Conservation (phyloP, 2,888 invertebrate species). For the Eulithis prunata region DNA sequence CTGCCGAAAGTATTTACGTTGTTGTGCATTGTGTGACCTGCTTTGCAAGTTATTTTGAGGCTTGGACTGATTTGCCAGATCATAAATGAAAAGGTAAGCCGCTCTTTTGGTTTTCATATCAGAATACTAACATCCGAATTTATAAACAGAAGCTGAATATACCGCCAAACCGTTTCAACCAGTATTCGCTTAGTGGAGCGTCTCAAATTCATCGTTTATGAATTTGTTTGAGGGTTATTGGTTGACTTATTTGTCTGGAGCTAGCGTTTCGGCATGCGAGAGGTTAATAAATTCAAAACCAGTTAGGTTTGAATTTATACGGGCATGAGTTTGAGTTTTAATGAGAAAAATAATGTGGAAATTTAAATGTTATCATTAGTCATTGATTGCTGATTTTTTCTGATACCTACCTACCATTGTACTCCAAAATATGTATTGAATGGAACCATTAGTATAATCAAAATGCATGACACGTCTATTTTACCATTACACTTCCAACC, state of each 20-base stretch:
- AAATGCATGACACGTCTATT: conserved; percentile 20
- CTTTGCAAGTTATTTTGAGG: conserved; percentile 26
- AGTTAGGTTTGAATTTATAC: too few relatives aligned
- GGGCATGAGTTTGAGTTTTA: too few relatives aligned
- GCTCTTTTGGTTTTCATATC: background rate
- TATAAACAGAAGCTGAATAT: too few relatives aligned
- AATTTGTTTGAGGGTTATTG: background rate
- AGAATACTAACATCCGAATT: background rate
- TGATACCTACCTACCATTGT: too few relatives aligned
- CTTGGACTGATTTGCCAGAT: conserved; percentile 36
- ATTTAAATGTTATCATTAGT: too few relatives aligned
- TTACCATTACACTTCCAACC: conserved; percentile 19
- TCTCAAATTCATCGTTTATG: too few relatives aligned
- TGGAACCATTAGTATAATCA: conserved; percentile 24
- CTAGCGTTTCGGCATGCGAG: too few relatives aligned
- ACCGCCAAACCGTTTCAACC: too few relatives aligned
- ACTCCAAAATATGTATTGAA: background rate
- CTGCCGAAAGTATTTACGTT: conserved; percentile 7
- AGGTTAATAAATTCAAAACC: too few relatives aligned
- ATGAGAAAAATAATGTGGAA: too few relatives aligned
- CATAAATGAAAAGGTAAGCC: conserved; percentile 36
- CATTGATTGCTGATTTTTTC: too few relatives aligned
- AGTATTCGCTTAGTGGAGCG: too few relatives aligned
- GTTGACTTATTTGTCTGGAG: background rate
- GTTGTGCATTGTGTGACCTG: conserved; percentile 17